phyloP scores from a whole-genome alignment of 2,113 vertebrate genomes.

The Sphyrna mokarran region DNA sequence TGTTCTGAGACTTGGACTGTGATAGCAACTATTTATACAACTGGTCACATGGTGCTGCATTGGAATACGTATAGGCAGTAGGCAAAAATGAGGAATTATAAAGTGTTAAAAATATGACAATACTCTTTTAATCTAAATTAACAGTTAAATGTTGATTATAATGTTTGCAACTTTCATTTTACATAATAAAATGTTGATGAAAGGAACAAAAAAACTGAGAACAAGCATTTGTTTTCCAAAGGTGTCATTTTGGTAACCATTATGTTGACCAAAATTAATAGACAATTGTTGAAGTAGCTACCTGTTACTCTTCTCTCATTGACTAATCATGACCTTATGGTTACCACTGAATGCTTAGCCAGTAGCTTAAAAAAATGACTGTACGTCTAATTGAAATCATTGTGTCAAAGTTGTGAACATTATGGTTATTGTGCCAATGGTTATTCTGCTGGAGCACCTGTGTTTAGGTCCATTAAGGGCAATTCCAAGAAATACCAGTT shows the following conservation, averaged over 20 bases:
- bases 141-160: not conserved
- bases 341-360: not conserved
- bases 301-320: not conserved
- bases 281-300: not conserved
- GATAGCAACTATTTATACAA: constrained; percentile 44
- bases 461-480: constrained; percentile 34
- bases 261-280: not conserved
- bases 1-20: constrained; percentile 62
- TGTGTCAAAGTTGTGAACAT: not conserved
- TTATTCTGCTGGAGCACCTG: constrained; percentile 36
- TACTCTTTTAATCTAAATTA: not conserved
- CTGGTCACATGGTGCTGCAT: constrained; percentile 45
- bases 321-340: not conserved
- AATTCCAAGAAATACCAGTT: constrained; percentile 38
- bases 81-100: constrained; percentile 35
- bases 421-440: not conserved
- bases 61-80: constrained; percentile 46
- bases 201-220: not conserved
- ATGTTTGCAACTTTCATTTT: not conserved
- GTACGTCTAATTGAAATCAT: not conserved
- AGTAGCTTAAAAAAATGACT: not conserved
- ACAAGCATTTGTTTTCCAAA: not conserved
- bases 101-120: not conserved
- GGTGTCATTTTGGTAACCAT: not conserved
- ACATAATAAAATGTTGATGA: not conserved